Evolutionary conservation across 2,797 vertebrate species (phyloP).

Genomic region (Schizopygopsis malacanthus): DNA sequence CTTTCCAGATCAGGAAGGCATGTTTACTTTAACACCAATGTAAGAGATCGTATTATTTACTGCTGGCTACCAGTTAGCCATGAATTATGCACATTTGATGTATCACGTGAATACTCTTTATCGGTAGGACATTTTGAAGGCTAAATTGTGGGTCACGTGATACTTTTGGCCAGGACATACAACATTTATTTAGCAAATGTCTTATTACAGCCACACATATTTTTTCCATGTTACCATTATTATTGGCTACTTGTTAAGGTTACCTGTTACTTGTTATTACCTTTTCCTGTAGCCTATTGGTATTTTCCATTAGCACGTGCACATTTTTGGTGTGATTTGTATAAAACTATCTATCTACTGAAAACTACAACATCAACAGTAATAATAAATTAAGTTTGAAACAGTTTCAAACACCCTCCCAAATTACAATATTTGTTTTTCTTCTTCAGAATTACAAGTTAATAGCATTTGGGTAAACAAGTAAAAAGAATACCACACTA

Average conservation of each 20-base stretch:
- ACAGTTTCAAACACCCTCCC: not conserved
- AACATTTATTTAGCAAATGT: not conserved
- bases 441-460: not conserved
- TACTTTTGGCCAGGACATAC: not conserved
- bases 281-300: not conserved
- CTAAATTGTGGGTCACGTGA: not conserved
- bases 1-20: slow-evolving; percentile 29
- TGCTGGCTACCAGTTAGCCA: not conserved
- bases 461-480: not conserved
- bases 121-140: not conserved
- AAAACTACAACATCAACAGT: not conserved
- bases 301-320: not conserved
- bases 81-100: not conserved
- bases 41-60: slow-evolving; percentile 50
- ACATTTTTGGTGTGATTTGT: not conserved
- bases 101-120: not conserved
- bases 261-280: not conserved
- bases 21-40: slow-evolving; percentile 75
- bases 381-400: no score
- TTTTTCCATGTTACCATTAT: not conserved
- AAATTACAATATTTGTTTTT: not conserved
- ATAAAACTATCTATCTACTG: not conserved
- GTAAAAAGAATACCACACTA: not conserved
- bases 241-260: not conserved
- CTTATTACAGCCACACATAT: not conserved